Conservation (phyloP, 2,888 invertebrate species). For the Scotopteryx bipunctaria region DNA sequence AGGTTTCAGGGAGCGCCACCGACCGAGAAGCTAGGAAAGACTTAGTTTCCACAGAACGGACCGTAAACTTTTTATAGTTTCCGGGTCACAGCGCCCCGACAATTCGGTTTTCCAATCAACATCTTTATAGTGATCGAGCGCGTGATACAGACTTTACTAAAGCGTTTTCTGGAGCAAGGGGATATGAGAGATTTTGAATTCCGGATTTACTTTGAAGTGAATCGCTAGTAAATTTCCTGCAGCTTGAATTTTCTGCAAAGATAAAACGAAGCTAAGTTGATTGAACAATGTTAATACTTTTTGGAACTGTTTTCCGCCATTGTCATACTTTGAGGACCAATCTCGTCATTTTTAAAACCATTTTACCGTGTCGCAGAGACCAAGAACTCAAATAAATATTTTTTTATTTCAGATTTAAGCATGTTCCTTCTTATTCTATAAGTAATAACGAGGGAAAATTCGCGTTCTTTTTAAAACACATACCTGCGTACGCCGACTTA, state of each 20-base stretch:
- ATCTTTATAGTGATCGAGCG: slow-evolving; percentile 61
- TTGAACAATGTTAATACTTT: no score
- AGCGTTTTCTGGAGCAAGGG: slow-evolving; percentile 18
- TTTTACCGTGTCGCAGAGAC: not conserved
- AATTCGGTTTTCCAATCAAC: slow-evolving; percentile 74
- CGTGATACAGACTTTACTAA: slow-evolving; percentile 43
- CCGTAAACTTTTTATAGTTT: slow-evolving; percentile 76
- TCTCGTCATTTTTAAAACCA: no score
- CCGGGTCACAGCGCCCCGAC: slow-evolving; percentile 64
- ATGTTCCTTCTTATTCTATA: slow-evolving; percentile 1
- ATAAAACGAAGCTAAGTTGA: no score
- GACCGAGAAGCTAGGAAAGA: slow-evolving; percentile 19
- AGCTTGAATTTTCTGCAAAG: not conserved
- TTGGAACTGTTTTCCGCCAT: no score
- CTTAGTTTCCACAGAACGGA: slow-evolving; percentile 49
- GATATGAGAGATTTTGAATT: slow-evolving; percentile 11
- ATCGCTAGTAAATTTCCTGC: slow-evolving; percentile 1
- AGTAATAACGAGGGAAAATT: slow-evolving; percentile 4
- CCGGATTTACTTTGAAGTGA: slow-evolving; percentile 1
- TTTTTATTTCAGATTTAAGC: not conserved
- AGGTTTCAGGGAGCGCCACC: slow-evolving; percentile 22
- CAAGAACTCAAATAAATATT: not conserved
- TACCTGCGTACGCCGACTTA: not conserved
- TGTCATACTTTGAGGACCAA: no score
- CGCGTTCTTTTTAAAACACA: not conserved